phyloP scores from a whole-genome alignment of 2,113 vertebrate species.

The Poicephalus gulielmi region DNA sequence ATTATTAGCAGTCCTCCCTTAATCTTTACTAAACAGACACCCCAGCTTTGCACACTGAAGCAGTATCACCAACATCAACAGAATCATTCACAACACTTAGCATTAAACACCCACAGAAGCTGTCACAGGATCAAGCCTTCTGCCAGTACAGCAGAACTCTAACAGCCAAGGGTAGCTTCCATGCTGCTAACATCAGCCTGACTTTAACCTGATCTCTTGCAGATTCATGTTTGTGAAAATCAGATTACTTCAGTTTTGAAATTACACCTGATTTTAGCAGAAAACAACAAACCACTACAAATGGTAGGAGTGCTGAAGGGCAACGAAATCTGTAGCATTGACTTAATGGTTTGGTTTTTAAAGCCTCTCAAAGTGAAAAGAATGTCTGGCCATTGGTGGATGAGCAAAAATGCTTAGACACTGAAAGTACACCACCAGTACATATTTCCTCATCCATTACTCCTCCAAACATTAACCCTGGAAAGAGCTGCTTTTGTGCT shows the following conservation, averaged over 20 bases:
- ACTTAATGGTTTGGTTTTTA: background rate
- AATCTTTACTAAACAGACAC: background rate
- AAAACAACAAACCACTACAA: background rate
- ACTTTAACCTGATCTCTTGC: background rate
- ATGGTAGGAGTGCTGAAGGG: background rate
- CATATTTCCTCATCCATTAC: background rate
- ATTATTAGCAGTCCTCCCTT: background rate
- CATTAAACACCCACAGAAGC: background rate
- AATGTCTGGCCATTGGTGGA: background rate
- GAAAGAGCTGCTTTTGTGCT: background rate
- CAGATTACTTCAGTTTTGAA: background rate
- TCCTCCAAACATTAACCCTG: background rate
- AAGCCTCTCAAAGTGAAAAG: background rate
- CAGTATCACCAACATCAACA: background rate
- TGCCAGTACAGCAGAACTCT: background rate
- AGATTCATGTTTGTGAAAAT: background rate
- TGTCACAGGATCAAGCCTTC: background rate
- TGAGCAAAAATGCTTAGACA: background rate
- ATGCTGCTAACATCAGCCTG: background rate
- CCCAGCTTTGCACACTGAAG: background rate
- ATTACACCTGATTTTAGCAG: background rate
- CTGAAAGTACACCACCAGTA: background rate
- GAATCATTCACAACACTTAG: fast-evolving
- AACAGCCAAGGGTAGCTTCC: background rate
- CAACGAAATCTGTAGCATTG: background rate